These are phyloP conservation scores for Smittia aterrima DNA, from an alignment of 2,888 invertebrate species.

Conservation along the genomic window DNA sequence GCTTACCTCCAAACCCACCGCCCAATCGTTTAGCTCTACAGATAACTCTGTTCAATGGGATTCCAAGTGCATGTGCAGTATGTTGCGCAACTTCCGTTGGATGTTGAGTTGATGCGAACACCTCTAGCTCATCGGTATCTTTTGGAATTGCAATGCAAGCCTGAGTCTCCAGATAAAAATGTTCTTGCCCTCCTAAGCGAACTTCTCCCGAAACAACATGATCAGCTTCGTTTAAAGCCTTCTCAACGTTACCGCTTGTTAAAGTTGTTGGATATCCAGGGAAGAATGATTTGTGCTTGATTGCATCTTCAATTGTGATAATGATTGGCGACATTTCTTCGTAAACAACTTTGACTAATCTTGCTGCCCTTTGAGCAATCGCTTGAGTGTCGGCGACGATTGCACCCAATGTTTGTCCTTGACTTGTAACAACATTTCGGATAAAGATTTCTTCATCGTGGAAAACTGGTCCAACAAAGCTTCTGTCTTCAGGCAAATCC, in stretches of 20 bases:
- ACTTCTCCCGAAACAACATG: conserved; percentile 76
- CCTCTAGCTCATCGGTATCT: conserved; percentile 81
- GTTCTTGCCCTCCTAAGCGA: conserved; percentile 88
- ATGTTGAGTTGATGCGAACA: conserved; percentile 82
- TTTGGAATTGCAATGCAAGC: conserved; percentile 69
- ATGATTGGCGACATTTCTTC: conserved; percentile 78
- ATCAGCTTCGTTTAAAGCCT: conserved; percentile 66
- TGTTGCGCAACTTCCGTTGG: conserved; percentile 72
- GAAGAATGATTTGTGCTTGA: conserved; percentile 70
- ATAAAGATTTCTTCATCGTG: conserved; percentile 85
- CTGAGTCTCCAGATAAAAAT: conserved; percentile 93
- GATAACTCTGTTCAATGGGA: conserved; percentile 72
- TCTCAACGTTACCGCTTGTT: conserved; percentile 65
- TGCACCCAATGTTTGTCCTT: conserved; percentile 81
- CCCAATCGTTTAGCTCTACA: conserved; percentile 83
- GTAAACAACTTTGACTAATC: conserved; percentile 75
- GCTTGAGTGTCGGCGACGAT: conserved; percentile 75
- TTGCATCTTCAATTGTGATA: conserved; percentile 86
- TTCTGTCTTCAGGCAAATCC: conserved; percentile 69
- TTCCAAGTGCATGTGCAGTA: conserved; percentile 66
- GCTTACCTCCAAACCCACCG: conserved; percentile 96
- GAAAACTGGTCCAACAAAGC: conserved; percentile 67
- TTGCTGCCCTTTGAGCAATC: conserved; percentile 79
- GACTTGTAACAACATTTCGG: conserved; percentile 69
- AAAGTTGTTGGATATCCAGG: conserved; percentile 61